phyloP scores from a whole-genome alignment of 2,113 vertebrate genomes.

The Nansenia antarctica region DNA sequence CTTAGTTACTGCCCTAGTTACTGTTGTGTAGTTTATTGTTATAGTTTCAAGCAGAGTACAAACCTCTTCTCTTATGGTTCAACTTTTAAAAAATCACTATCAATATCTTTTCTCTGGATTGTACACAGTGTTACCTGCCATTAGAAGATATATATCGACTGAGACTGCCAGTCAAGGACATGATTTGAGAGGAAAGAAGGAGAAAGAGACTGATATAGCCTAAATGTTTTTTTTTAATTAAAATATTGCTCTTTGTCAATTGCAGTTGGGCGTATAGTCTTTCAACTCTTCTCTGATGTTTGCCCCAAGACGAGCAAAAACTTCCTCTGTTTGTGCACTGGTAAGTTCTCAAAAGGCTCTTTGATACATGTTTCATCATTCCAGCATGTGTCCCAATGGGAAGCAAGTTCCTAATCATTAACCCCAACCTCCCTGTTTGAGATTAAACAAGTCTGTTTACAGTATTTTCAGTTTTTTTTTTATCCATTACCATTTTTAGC shows the following conservation, averaged over 20 bases:
- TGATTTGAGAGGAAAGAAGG: too few relatives aligned
- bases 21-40: neutral
- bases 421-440: neutral
- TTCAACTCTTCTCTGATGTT: conserved; percentile 96
- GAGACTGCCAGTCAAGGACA: too few relatives aligned
- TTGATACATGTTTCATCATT: neutral
- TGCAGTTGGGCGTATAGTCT: conserved; percentile 95
- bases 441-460: too few relatives aligned
- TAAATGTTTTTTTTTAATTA: neutral
- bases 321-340: conserved; percentile 95
- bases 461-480: too few relatives aligned
- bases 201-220: neutral
- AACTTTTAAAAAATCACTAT: too few relatives aligned
- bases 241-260: neutral
- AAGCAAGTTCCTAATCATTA: neutral
- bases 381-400: neutral
- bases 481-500: too few relatives aligned
- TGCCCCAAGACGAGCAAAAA: conserved; percentile 99
- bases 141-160: neutral
- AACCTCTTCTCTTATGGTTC: too few relatives aligned
- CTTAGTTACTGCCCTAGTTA: neutral
- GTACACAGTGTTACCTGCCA: neutral
- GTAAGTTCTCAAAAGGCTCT: conserved; percentile 68
- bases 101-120: too few relatives aligned
- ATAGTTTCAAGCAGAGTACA: too few relatives aligned